Evolutionary conservation across 1,140 invertebrate species (phyloP), one percentile per base, ranked within the genome.

Genomic region (Cotesia chilonis): DNA sequence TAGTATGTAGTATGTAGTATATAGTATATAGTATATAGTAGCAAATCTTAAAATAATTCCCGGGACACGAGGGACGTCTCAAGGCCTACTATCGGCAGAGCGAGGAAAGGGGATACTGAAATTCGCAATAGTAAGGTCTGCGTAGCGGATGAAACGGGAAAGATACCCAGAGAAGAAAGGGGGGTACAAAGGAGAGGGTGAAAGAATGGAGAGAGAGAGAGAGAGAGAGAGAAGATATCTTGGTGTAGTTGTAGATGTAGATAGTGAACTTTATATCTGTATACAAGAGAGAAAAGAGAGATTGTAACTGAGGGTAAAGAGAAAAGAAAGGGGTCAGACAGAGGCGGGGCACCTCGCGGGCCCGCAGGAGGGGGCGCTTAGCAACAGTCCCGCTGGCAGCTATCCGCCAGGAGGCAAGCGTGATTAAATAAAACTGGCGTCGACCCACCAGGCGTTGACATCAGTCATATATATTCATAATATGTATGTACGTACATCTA

Each of bases 351-450:
- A 82, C 76, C 69, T 74, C 74, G 75, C 72, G 76, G 79, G 80
- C 76, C 78, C 76, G 69, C 47, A 76, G 71, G 76, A 74, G 77
- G 81, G 84, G 79, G 84, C 85, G 83, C 85, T 80, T 87, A 87
- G 85, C 85, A 87, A 86, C 85, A 87, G 83, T 81, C 84, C 80
- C 83, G 81, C 76, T 80, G 82, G 83, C 72, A 66, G 70, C 37
- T 41, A 61, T 36, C 79, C 79, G 78, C 80, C 80, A 77, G 78
- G 75, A 78, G 81, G 79, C 69, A 83, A 79, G 75, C 79, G 80
- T 84, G 82, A 85, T 85, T 85, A 84, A 85, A 85, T 84, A 85
- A 85, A 84, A 85, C 81, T 80, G 76, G 82, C 81, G 81, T 78
- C 77, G 63, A 71, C 64, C 64, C 70, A 65, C 70, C 73, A 74